Base-by-base conservation (phyloP, 2,888 invertebrate genomes). In the Schrankia costaestrigalis region DNA sequence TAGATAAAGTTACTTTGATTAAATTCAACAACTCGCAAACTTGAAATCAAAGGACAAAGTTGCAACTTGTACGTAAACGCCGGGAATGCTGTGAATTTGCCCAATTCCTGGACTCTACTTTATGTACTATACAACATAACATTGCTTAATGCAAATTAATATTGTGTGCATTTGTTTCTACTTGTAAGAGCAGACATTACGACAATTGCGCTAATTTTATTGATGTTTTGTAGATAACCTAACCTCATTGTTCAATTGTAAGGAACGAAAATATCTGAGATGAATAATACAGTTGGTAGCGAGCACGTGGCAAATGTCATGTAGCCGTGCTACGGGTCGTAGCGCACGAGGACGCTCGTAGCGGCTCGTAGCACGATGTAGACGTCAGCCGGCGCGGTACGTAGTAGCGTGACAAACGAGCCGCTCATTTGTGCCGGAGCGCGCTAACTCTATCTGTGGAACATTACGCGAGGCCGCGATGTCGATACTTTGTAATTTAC, bases 1-100 rank as follows among this genome's bases (percentile, higher is more conserved):
- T 57, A 64, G 59, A 62, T 62, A 64, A 66, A 67, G 63, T 63
- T 55, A 60, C 62, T 63, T 63, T 61, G 64, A 69, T 68, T 67
- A 64, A 69, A 67, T 60, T 60, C 45, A 48, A 53, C 39, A 47
- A 58, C 56, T 66, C 50, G 31, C n/a, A 52, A 51, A 51, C 54
- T 60, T 53, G 37, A 53, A 60, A 63, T 63, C 60, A 60, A 61
- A 63, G 55, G 55, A 59, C 53, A 54, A 57, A 62, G 54, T 59
- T 55, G 41, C 51, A 54, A 50, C 53, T 55, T 45, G 33, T 26
- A 24, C 12, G 42, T 31, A 29, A 37, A 33, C 19, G 28, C 14
- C 19, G 21, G 32, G n/a, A 41, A 61, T 51, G 46, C 31, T 41
- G 46, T 36, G 24, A 56, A 46, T 49, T 43, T 48, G 39, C 35